A percentile compares a stretch with the other conserved stretches of the same genome.
phyloP scores from a whole-genome alignment of 2,113 vertebrate genomes.

The Lamprotornis superbus region DNA sequence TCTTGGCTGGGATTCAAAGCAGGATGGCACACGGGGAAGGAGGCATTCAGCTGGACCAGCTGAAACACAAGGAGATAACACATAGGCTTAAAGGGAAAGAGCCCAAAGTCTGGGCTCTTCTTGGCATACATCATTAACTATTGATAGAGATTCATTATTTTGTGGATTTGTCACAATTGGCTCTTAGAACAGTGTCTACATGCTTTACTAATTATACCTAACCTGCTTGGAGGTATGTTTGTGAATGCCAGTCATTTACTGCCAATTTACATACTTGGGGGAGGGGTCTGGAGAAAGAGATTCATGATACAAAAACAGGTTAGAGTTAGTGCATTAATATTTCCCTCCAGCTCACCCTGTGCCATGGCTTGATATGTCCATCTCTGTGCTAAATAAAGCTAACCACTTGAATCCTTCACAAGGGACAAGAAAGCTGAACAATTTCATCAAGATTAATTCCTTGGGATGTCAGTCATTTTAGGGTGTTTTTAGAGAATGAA shows the following conservation, averaged over 20 bases:
- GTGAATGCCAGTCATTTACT: slow-evolving; percentile 71
- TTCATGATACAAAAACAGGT: slow-evolving; percentile 26
- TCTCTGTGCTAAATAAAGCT: slow-evolving; percentile 60
- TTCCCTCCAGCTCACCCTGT: slow-evolving; percentile 46
- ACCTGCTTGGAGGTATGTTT: slow-evolving; percentile 68
- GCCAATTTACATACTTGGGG: slow-evolving; percentile 55
- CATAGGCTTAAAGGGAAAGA: slow-evolving; percentile 8
- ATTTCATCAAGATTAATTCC: slow-evolving; percentile 37
- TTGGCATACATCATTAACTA: slow-evolving; percentile 64
- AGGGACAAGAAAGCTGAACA: slow-evolving; percentile 37
- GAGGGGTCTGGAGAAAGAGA: background rate
- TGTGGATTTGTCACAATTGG: slow-evolving; percentile 65
- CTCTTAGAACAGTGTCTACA: slow-evolving; percentile 64
- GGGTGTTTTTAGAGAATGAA: background rate
- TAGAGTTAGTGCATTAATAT: slow-evolving; percentile 28
- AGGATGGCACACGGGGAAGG: background rate
- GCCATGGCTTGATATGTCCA: slow-evolving; percentile 22
- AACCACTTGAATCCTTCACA: slow-evolving; percentile 35
- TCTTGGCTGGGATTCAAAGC: slow-evolving; percentile 56
- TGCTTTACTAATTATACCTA: slow-evolving; percentile 73
- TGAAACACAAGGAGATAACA: background rate
- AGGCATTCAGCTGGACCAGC: slow-evolving; percentile 32
- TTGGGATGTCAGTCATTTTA: background rate
- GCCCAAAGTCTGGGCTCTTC: background rate
- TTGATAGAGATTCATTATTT: slow-evolving; percentile 70